Percentiles rank a stretch among this genome's conserved stretches.
These are phyloP conservation scores for Parascotia fuliginaria DNA, from an alignment of 2,888 invertebrate species.

Conservation along the genomic window DNA sequence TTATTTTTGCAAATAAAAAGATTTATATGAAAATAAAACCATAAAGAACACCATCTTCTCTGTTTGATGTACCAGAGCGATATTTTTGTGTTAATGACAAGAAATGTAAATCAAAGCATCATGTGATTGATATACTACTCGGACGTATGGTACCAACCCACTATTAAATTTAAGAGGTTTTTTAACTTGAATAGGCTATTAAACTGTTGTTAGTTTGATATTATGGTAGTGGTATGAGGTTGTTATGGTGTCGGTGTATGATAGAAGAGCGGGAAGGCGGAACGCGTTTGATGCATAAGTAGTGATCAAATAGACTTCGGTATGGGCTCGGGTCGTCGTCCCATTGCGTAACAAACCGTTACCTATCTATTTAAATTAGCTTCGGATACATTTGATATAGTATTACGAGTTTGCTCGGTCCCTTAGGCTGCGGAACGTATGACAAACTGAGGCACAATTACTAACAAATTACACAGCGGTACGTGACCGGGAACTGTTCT, in stretches of 20 bases:
- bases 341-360: slow-evolving; percentile 80
- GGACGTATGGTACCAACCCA: slow-evolving; percentile 39
- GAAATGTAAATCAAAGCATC: slow-evolving; percentile 42
- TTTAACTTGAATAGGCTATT: slow-evolving; percentile 64
- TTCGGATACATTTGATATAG: slow-evolving; percentile 70
- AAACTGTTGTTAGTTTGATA: slow-evolving; percentile 62
- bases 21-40: slow-evolving; percentile 18
- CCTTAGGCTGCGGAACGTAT: slow-evolving; percentile 55
- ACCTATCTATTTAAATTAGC: slow-evolving; percentile 79
- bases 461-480: slow-evolving; percentile 59
- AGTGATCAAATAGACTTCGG: slow-evolving; percentile 73
- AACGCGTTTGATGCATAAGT: slow-evolving; percentile 80
- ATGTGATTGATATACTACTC: slow-evolving; percentile 58
- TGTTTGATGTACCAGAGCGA: slow-evolving; percentile 9
- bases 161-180: slow-evolving; percentile 62
- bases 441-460: slow-evolving; percentile 57
- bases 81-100: slow-evolving; percentile 28
- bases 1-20: background rate
- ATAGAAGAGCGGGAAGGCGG: slow-evolving; percentile 56
- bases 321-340: slow-evolving; percentile 71
- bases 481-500: slow-evolving; percentile 63
- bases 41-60: slow-evolving; percentile 7
- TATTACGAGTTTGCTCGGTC: slow-evolving; percentile 46
- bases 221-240: slow-evolving; percentile 49
- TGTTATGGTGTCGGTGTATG: slow-evolving; percentile 46